phyloP scores from a whole-genome alignment of 2,113 vertebrate species.

The Serranochromis macrocephalus region DNA sequence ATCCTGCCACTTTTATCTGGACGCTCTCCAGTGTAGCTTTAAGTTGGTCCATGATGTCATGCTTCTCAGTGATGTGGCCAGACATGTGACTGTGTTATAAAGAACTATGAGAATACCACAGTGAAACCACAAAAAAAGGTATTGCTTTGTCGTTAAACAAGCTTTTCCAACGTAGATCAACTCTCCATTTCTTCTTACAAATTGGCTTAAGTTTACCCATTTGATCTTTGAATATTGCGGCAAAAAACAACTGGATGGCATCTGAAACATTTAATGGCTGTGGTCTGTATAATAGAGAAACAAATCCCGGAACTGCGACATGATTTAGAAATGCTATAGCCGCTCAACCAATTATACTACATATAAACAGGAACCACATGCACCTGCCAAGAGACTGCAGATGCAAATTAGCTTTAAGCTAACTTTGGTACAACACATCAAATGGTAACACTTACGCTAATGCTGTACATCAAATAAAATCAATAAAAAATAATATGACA shows the following conservation, averaged over 20 bases:
- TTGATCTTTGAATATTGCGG: background rate
- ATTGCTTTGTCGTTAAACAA: background rate
- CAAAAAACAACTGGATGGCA: background rate
- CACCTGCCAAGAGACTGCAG: background rate
- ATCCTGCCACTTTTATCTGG: slow-evolving; percentile 51
- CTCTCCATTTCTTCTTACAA: slow-evolving; percentile 20
- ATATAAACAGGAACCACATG: background rate
- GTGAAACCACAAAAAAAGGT: slow-evolving; percentile 22
- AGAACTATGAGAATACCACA: background rate
- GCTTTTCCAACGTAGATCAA: background rate
- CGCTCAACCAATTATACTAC: background rate
- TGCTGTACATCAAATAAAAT: background rate
- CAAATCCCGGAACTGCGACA: slow-evolving; percentile 18
- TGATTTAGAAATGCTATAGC: slow-evolving; percentile 30
- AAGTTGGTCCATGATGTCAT: slow-evolving; percentile 31
- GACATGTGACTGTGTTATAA: background rate
- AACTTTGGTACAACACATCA: background rate
- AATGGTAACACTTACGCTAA: background rate
- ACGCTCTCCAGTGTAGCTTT: slow-evolving; percentile 26
- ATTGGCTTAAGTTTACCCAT: slow-evolving; percentile 1
- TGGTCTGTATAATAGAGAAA: background rate
- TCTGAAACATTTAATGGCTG: background rate
- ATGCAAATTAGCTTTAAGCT: background rate
- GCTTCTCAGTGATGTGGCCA: slow-evolving; percentile 13
- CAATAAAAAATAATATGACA: background rate